Evolutionary conservation across 2,888 invertebrate genomes (phyloP).

Genomic region (Carpatolechia fugitivella): DNA sequence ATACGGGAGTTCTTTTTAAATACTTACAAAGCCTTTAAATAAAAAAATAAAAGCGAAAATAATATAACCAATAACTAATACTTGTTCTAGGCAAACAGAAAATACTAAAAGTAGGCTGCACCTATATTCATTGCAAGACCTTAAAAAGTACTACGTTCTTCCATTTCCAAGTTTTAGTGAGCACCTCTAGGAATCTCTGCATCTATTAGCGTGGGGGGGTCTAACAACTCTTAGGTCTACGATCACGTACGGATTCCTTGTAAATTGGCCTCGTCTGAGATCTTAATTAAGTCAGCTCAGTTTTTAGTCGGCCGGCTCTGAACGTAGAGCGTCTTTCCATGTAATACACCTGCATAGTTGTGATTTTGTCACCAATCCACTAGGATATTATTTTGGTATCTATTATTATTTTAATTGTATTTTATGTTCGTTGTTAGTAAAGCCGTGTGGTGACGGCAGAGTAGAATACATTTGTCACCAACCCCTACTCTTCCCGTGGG

Average conservation of each 20-base stretch:
- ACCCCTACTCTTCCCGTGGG: no score
- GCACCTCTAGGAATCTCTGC: neutral
- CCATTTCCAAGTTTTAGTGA: neutral
- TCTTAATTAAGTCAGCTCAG: constrained; percentile 73
- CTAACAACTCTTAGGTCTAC: constrained; percentile 54
- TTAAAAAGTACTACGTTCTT: neutral
- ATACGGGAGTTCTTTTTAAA: no score
- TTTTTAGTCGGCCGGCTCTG: constrained; percentile 48
- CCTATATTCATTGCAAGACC: no score
- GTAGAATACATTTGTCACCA: no score
- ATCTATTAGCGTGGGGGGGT: constrained; percentile 34
- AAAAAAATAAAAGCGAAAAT: no score
- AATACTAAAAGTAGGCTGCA: no score
- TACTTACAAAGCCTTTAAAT: no score
- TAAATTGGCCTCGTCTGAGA: constrained; percentile 72
- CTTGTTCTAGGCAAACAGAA: no score
- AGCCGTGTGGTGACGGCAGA: no score
- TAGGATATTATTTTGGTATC: neutral
- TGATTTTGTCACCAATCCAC: constrained; percentile 3
- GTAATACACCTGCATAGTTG: neutral
- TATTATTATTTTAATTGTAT: no score
- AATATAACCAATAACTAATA: no score
- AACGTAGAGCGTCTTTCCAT: neutral
- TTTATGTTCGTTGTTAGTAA: no score
- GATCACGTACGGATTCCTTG: constrained; percentile 60